Conservation (phyloP, 2,113 vertebrate species). For the Mustelus asterias region DNA sequence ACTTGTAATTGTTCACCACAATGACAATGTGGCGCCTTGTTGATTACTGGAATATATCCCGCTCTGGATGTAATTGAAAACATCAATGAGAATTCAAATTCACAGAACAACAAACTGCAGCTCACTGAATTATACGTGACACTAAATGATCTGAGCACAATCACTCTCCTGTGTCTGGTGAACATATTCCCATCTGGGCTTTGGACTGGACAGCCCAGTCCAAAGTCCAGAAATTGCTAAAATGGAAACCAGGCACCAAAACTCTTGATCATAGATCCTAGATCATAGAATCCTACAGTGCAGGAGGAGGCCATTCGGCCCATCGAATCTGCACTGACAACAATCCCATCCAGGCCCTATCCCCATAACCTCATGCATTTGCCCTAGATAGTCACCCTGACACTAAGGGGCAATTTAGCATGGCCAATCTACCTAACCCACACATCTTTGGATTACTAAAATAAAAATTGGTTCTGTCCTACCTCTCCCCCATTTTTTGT, state of each 20-base stretch:
- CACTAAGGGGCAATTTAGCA: too few species aligned
- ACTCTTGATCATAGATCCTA: too few species aligned
- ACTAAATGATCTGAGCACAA: neutral
- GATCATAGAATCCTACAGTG: too few species aligned
- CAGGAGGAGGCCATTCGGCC: too few species aligned
- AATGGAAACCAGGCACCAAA: neutral
- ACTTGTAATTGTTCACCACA: slow-evolving; percentile 37
- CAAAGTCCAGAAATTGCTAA: neutral
- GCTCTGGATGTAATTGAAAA: slow-evolving; percentile 26
- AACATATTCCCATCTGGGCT: neutral
- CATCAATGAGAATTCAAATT: slow-evolving; percentile 36
- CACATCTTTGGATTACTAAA: neutral
- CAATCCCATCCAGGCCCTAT: too few species aligned
- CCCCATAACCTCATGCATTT: too few species aligned
- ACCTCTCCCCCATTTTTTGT: neutral
- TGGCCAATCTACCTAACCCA: too few species aligned
- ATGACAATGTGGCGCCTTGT: slow-evolving; percentile 34
- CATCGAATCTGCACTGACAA: too few species aligned
- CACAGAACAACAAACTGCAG: slow-evolving; percentile 25
- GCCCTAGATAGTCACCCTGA: too few species aligned
- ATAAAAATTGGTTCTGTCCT: neutral
- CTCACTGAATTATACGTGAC: slow-evolving; percentile 7
- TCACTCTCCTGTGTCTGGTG: neutral
- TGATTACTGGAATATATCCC: slow-evolving; percentile 33
- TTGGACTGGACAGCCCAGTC: neutral